Evolutionary conservation across 2,888 invertebrate species (phyloP).

Genomic region (Ligdia adustata): DNA sequence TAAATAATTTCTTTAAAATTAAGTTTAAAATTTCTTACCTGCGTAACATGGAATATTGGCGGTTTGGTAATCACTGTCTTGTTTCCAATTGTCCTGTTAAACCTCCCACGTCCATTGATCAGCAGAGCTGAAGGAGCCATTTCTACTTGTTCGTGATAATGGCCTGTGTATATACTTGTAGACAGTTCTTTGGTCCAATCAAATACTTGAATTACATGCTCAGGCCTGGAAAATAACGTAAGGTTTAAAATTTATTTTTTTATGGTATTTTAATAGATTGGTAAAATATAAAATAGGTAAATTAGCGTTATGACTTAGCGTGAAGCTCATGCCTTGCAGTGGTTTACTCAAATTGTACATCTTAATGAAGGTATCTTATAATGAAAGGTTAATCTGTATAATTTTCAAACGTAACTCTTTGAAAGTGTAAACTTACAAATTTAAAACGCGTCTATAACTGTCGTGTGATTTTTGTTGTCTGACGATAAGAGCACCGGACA

Average conservation of each 20-base stretch:
- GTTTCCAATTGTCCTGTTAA: background rate
- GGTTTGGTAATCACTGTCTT: background rate
- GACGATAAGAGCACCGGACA: conserved; percentile 1
- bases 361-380: too few relatives aligned
- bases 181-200: background rate
- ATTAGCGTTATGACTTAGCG: too few relatives aligned
- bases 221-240: background rate
- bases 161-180: background rate
- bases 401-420: too few relatives aligned
- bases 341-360: too few relatives aligned
- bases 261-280: too few relatives aligned
- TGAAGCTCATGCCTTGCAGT: too few relatives aligned
- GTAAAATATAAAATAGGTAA: too few relatives aligned
- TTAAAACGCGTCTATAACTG: too few relatives aligned
- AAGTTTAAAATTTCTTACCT: background rate
- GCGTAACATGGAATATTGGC: background rate
- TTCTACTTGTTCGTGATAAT: background rate
- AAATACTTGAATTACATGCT: background rate
- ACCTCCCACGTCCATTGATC: conserved; percentile 5
- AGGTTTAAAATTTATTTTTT: too few relatives aligned
- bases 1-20: too few relatives aligned
- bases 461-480: background rate
- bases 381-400: too few relatives aligned
- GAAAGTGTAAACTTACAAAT: too few relatives aligned
- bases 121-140: background rate